phyloP scores from a whole-genome alignment of 2,797 vertebrate species.

The Acrossocheilus wenchowensis region DNA sequence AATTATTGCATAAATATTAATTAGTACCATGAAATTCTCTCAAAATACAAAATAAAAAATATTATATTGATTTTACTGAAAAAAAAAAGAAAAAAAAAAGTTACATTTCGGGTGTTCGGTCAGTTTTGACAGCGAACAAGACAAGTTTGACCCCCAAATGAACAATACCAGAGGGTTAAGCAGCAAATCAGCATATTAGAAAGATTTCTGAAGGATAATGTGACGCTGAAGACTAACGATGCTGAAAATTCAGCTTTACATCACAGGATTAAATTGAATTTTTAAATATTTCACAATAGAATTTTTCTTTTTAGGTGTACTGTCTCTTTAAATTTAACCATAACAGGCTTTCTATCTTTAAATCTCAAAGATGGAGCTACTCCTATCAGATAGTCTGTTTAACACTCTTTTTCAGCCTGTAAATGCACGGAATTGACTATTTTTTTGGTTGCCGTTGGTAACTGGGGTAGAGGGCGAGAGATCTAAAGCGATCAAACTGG shows the following conservation, averaged over 20 bases:
- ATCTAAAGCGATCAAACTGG: constrained; percentile 45
- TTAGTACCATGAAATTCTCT: too few relatives aligned
- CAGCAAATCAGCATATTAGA: background rate
- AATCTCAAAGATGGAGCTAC: constrained; percentile 9
- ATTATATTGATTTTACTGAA: too few relatives aligned
- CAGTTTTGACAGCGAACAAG: too few relatives aligned
- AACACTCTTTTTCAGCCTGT: constrained; percentile 12
- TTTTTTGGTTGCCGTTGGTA: constrained; percentile 76
- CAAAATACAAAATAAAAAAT: too few relatives aligned
- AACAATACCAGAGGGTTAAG: background rate
- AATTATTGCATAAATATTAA: too few relatives aligned
- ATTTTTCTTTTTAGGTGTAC: background rate
- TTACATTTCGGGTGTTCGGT: too few relatives aligned
- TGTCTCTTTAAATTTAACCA: background rate
- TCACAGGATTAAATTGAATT: background rate
- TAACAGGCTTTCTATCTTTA: constrained; percentile 6
- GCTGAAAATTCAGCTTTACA: background rate
- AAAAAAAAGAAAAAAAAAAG: too few relatives aligned
- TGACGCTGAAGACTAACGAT: background rate
- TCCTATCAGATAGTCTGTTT: background rate
- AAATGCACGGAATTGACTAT: constrained; percentile 60
- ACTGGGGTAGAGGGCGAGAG: constrained; percentile 60
- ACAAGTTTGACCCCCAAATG: too few relatives aligned
- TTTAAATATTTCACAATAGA: background rate
- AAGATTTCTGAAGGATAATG: background rate